These are phyloP conservation scores for Channallabes apus DNA, from an alignment of 2,797 vertebrate genomes.

Conservation along the genomic window DNA sequence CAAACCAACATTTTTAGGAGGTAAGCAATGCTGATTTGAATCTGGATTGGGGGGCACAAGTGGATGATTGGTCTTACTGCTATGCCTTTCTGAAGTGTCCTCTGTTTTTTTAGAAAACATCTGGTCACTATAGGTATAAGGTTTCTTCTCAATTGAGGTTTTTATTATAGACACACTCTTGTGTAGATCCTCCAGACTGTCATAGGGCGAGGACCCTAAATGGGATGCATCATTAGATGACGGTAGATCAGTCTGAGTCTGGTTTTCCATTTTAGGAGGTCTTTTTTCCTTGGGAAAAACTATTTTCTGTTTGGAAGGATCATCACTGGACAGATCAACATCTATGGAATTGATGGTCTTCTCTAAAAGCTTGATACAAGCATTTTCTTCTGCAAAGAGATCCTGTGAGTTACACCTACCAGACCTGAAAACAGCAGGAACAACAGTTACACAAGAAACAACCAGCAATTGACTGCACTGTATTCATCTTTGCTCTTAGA, in stretches of 20 bases:
- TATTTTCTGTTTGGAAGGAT: constrained; percentile 35
- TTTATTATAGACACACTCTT: constrained; percentile 68
- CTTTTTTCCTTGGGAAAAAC: constrained; percentile 32
- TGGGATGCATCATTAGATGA: constrained; percentile 37
- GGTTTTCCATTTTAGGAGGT: constrained; percentile 34
- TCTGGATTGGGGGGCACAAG: constrained; percentile 76
- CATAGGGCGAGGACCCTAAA: constrained; percentile 73
- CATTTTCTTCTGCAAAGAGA: constrained; percentile 7
- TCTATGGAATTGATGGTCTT: neutral
- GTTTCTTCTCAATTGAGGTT: constrained; percentile 53
- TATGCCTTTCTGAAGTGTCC: neutral
- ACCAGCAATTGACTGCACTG: neutral
- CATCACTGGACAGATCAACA: neutral
- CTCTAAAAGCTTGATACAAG: neutral
- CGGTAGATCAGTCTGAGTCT: neutral
- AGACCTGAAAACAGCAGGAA: constrained; percentile 2
- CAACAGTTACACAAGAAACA: neutral
- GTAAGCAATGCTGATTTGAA: constrained; percentile 9
- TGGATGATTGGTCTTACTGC: constrained; percentile 68
- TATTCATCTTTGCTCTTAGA: neutral
- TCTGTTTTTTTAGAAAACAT: neutral
- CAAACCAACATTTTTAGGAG: constrained; percentile 48
- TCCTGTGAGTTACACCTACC: neutral
- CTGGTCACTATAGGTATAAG: constrained; percentile 16
- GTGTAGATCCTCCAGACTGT: constrained; percentile 69